Base-by-base conservation (phyloP, 2,797 vertebrate genomes). In the Poeciliopsis infans region DNA sequence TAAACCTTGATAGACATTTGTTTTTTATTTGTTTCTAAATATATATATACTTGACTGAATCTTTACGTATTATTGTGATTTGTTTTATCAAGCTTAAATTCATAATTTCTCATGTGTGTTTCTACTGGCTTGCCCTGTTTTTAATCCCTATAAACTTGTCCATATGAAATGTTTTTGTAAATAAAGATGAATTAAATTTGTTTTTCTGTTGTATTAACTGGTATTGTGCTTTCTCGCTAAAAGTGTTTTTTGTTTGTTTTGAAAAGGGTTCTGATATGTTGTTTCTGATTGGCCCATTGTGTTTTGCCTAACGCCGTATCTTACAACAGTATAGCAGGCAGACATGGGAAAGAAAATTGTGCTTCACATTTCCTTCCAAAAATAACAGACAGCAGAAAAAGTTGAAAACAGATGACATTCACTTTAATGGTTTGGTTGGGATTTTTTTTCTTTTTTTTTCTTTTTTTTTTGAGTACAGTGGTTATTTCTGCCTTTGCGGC, bases 391-490 rank as follows among this genome's bases (percentile, higher is more conserved):
- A n/a, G 75, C 75, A 61, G 72, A 85, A 80, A 43, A 74, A 79
- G 49, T 84, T 80, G 61, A 87, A 89, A 92, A 94, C 83, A 88
- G 93, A 94, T 83, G 92, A 96, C 95, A 95, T 96, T 96, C 94
- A 89, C 92, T 96, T 96, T 95, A 96, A 96, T 96, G 91, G 92
- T 96, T 96, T 95, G 95, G 92, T 92, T 78, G 46, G 25, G 23
- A 28, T 55, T 55, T 55, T 55, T 55, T 55, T n/a, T 1, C 3
- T 10, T n/a, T 55, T n/a, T 91, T 88, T 36, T 49, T 91, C 87
- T 33, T 49, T 31, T 87, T 43, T 61, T 93, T 94, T 93, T 92
- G 93, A 96, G 92, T 96, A 96, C 95, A 96, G 96, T 96, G 96
- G 96, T 96, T 96, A 96, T 95, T 95, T 95, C 77, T 83, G 89